Base-by-base conservation (phyloP, 2,888 invertebrate genomes). In the Abrostola triplasia region DNA sequence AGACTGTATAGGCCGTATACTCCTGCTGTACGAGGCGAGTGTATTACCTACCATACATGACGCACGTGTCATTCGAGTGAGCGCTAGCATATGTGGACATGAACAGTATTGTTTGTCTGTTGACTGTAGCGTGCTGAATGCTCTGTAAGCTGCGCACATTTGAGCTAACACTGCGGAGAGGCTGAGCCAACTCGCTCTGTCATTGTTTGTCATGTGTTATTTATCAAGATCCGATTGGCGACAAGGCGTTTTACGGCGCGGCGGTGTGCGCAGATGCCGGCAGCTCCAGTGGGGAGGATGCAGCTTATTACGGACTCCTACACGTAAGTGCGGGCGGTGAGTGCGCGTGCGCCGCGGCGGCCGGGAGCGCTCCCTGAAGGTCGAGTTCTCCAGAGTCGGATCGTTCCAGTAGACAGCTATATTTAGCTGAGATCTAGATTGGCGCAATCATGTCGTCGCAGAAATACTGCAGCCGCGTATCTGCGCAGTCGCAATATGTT, bases 381-480 rank as follows among this genome's bases (percentile, higher is more conserved):
- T 55, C 68, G 36, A 12, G 65, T 10, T 13, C 11, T 36, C 12
- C 36, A 36, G n/a, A n/a, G 36, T 36, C 62, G 36, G 36, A 37
- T 42, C 62, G 35, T 40, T 58, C 59, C 54, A 42, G 51, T 13
- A 10, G 53, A 44, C n/a, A 10, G 47, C 62, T 73, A 68, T 69
- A 58, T 74, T 51, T 74, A 69, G 13, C 56, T 35, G 11, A 24
- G 35, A 47, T 54, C 63, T 57, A 62, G 47, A 62, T 62, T 48
- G 41, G 44, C 44, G 44, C 44, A 24, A 47, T 47, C 44, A 47
- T 24, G 24, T 24, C 44, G 44, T 44, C 12, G 44, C n/a, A 13
- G 9, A 8, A 5, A 5, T 9, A 47, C 13, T 12, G 42, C 8
- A 9, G 5, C 44, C 9, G 8, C 44, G 24, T 24, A 24, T 24